Base-by-base conservation (phyloP, 2,797 vertebrate species). In the Siniperca scherzeri region DNA sequence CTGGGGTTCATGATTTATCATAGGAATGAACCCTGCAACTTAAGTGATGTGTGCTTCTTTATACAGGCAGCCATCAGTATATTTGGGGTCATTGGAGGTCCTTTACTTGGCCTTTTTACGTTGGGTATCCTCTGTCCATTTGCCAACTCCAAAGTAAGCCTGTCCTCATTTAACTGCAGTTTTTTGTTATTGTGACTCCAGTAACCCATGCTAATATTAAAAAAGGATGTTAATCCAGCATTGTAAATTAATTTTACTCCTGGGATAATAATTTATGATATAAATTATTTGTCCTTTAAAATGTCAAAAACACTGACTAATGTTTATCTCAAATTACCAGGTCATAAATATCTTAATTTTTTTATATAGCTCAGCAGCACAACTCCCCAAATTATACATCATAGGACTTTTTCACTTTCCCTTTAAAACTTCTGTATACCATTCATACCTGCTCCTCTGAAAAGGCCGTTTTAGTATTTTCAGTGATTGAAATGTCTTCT, bases 61-160 rank as follows among this genome's bases (percentile, higher is more conserved):
- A 36, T 64, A 69, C 76, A 97, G 96, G 94, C 96, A 27, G 91
- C 73, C 21, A 42, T 95, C 82, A 96, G 90, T 82, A 94, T 97
- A 72, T 89, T 94, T 62, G 96, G 96, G 11, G 46, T 96, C 68
- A 87, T 95, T 21, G 95, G 94, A 11, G 96, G 96, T 74, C 96
- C 96, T 70, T 88, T 96, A 40, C 94, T 97, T 2, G 96, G 96
- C 25, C 76, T 97, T 70, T 97, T 96, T 83, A 80, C 88, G 10
- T 27, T 96, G 73, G 96, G 96, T 4, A 90, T 96, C 74, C 77
- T 97, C 56, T 96, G 92, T 91, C 95, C 96, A 1, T 92, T 91
- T 61, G 94, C 94, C 67, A 97, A 96, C 82, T 92, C 95, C n/a
- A 95, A 92, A 85, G 96, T 97, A 87, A 93, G 94, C 81, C 38